These are phyloP conservation scores for Pseudobourletiella spinata DNA, from an alignment of 1,140 invertebrate species.

Conservation along the genomic window DNA sequence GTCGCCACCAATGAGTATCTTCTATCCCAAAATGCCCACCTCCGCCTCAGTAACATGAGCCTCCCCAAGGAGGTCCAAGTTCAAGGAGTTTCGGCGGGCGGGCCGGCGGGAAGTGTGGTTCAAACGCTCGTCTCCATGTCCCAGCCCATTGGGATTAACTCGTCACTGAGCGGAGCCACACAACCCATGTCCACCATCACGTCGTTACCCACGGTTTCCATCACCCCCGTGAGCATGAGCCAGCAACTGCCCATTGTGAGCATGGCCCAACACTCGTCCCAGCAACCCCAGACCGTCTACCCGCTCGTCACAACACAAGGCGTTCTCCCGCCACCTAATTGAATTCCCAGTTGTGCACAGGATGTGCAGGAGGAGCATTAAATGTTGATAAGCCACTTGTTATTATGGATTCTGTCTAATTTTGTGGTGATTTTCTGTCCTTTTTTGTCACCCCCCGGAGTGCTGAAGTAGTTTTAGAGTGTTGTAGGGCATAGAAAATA, in stretches of 20 bases:
- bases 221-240: constrained; percentile 51
- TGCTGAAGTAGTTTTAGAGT: too few relatives aligned
- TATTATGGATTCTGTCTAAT: too few relatives aligned
- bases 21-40: constrained; percentile 67
- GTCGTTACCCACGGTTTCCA: constrained; percentile 45
- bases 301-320: constrained; percentile 33
- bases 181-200: constrained; percentile 38
- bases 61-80: constrained; percentile 38
- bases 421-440: too few relatives aligned
- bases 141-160: constrained; percentile 25
- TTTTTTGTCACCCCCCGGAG: too few relatives aligned
- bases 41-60: constrained; percentile 55
- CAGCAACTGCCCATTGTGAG: constrained; percentile 52
- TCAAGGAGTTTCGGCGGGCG: constrained; percentile 20
- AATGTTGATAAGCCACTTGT: too few relatives aligned
- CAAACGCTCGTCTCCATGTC: constrained; percentile 57
- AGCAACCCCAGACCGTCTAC: constrained; percentile 25
- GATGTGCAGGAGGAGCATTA: too few relatives aligned
- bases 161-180: constrained; percentile 38
- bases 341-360: too few relatives aligned
- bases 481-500: too few relatives aligned
- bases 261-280: constrained; percentile 42
- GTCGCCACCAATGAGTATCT: constrained; percentile 73
- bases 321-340: constrained; percentile 13
- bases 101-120: constrained; percentile 50